These are phyloP conservation scores for Columba guinea DNA, from an alignment of 2,797 vertebrate genomes.

Conservation along the genomic window DNA sequence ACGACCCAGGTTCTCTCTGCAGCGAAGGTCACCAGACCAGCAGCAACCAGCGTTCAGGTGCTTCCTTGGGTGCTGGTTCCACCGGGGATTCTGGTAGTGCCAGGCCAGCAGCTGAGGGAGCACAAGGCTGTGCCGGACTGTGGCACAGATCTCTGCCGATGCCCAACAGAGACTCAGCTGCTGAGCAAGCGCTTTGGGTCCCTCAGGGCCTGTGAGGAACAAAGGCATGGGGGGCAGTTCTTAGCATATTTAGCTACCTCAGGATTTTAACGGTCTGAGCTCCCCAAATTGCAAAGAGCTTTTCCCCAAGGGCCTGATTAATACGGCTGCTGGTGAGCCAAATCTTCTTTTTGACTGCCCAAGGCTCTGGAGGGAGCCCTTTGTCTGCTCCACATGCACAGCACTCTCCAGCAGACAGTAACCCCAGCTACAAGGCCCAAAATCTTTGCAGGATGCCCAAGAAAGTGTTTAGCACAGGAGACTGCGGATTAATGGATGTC, in stretches of 20 bases:
- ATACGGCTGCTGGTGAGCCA: background rate
- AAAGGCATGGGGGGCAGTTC: background rate
- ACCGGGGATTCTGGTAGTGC: background rate
- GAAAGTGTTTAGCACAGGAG: background rate
- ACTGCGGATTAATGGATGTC: background rate
- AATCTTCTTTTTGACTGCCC: background rate
- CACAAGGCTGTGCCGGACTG: background rate
- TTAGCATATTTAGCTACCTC: background rate
- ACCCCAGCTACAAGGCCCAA: background rate
- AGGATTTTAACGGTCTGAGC: background rate
- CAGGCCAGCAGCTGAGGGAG: rapidly evolving
- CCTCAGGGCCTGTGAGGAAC: background rate
- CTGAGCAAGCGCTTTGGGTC: background rate
- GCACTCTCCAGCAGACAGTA: background rate
- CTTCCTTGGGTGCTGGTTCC: background rate
- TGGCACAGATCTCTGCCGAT: background rate
- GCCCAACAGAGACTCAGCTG: background rate
- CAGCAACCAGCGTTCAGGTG: background rate
- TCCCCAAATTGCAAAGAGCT: background rate
- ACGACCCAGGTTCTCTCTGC: rapidly evolving
- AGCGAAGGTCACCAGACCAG: rapidly evolving
- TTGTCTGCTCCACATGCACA: background rate
- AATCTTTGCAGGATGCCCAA: background rate
- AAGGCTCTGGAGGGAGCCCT: background rate
- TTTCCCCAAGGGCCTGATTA: background rate